These are phyloP conservation scores for Acipenser ruthenus DNA, from an alignment of 2,797 vertebrate genomes.

Conservation along the genomic window DNA sequence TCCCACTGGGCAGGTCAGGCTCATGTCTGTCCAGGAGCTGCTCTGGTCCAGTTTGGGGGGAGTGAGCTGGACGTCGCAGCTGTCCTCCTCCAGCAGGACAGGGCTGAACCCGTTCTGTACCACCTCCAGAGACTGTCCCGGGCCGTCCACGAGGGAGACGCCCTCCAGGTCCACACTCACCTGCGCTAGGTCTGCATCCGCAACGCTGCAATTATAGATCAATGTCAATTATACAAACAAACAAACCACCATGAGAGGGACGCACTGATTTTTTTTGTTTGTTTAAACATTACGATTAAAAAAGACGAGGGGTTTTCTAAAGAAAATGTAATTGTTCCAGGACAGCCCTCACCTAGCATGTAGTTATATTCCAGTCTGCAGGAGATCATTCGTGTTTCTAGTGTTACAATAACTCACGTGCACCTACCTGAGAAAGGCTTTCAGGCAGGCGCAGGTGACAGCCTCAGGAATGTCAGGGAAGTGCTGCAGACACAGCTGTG, in stretches of 20 bases:
- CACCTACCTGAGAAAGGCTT: constrained; percentile 74
- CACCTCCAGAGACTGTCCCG: constrained; percentile 24
- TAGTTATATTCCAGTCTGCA: no score
- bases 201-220: constrained; percentile 48
- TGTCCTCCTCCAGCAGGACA: constrained; percentile 34
- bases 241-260: background rate
- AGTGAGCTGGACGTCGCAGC: constrained; percentile 22
- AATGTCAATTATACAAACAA: background rate
- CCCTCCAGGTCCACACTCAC: constrained; percentile 58
- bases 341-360: no score
- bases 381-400: no score
- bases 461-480: constrained; percentile 90
- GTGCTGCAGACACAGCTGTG: constrained; percentile 78
- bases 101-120: constrained; percentile 74
- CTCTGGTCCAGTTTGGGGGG: constrained; percentile 10
- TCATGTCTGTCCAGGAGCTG: constrained; percentile 14
- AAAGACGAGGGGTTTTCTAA: no score
- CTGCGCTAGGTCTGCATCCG: constrained; percentile 57
- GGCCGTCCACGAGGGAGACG: constrained; percentile 49
- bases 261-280: no score
- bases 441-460: constrained; percentile 75
- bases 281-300: background rate
- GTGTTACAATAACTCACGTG: background rate
- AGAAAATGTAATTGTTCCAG: background rate
- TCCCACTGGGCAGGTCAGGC: constrained; percentile 63